Conservation (phyloP, 2,888 invertebrate genomes). For the Cataglyphis altisquamis region DNA sequence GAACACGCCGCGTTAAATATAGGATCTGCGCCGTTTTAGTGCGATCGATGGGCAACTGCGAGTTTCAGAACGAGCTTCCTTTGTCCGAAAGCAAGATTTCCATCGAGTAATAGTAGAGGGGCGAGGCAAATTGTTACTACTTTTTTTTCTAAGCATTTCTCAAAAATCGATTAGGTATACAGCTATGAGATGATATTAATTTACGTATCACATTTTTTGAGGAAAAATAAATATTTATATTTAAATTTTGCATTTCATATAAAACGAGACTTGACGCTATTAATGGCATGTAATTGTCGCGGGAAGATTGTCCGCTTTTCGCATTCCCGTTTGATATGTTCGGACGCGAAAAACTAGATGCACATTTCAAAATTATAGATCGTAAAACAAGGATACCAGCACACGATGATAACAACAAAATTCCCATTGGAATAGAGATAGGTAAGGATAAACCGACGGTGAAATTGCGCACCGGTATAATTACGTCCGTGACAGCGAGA, state of each 20-base stretch:
- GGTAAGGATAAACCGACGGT: slow-evolving; percentile 27
- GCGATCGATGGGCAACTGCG: slow-evolving; percentile 29
- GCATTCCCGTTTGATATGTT: neutral
- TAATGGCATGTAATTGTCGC: neutral
- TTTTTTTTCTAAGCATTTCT: neutral
- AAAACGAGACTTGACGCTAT: neutral
- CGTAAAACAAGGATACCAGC: neutral
- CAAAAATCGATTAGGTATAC: neutral
- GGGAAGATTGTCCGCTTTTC: neutral
- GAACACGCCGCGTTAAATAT: slow-evolving; percentile 41
- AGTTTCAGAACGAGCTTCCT: slow-evolving; percentile 35
- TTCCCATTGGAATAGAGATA: neutral
- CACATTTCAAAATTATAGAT: slow-evolving; percentile 14
- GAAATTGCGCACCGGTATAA: slow-evolving; percentile 23
- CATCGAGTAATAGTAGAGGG: slow-evolving; percentile 11
- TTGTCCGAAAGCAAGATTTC: slow-evolving; percentile 29
- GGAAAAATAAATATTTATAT: neutral
- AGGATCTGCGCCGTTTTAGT: slow-evolving; percentile 15
- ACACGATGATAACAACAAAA: slow-evolving; percentile 21
- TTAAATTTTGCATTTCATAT: neutral
- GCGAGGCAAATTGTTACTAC: slow-evolving; percentile 7
- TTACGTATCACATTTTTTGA: neutral
- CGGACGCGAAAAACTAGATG: neutral
- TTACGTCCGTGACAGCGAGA: slow-evolving; percentile 6
- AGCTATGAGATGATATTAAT: neutral